Evolutionary conservation across 2,113 vertebrate species (phyloP), one percentile per base, ranked within the genome.

Genomic region (Rhinopomastus cyanomelas): DNA sequence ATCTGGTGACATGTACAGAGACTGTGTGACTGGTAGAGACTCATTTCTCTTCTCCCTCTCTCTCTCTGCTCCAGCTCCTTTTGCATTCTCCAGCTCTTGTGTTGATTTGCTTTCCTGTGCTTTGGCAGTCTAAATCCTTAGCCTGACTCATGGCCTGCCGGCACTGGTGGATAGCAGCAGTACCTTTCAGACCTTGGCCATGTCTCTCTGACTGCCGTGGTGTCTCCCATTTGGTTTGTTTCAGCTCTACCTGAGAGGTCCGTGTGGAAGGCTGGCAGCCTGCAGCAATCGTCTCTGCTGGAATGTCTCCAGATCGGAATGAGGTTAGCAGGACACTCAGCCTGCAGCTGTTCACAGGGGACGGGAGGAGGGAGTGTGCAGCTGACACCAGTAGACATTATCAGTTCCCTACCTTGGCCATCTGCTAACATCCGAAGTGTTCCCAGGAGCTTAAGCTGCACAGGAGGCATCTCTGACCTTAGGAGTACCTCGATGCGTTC

Each of bases 341-440:
- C 16, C n/a, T 25, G 18, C 16, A 9, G 32, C 37, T 59, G 12
- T 27, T 27, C 44, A 18, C 44, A 52, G 46, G 6, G 8, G 4
- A 3, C 5, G 19, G 21, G 22, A 26, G 39, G 36, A 48, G n/a
- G 15, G 7, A 10, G 6, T 2, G 9, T 12, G 0, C 8, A 26
- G 49, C 3, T 87, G 64, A 23, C 16, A 6, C 42, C 12, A 7
- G 29, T 12, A 57, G 20, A 5, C 3, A 1, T 30, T 29, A 76
- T 20, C 22, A 77, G 9, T 51, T 87, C 64, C 90, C 15, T 77
- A 98, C 98, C 98, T 97, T 98, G 98, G 13, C 98, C 98, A 12
- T 98, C 98, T 92, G 98, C 98, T 96, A 99, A 95, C 97, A 97
- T 98, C 37, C 98, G 97, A 10, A 99, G 74, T 1, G 98, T 98